Conservation (phyloP, 2,113 vertebrate species). For the Stictonetta naevosa region DNA sequence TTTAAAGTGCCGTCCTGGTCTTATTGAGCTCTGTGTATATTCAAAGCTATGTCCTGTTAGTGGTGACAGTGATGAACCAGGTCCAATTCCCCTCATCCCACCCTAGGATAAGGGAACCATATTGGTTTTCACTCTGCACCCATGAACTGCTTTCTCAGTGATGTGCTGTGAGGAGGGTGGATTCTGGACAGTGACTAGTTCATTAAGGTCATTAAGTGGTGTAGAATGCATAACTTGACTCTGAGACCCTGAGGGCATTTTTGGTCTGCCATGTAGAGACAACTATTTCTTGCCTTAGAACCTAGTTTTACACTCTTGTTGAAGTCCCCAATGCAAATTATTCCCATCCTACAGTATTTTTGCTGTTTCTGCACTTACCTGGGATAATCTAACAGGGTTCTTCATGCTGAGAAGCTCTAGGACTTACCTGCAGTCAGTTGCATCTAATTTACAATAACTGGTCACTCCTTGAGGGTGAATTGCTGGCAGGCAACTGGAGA, state of each 20-base stretch:
- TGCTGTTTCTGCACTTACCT: background rate
- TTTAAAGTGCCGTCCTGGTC: background rate
- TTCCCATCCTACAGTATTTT: background rate
- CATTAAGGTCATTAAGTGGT: background rate
- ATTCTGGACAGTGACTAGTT: background rate
- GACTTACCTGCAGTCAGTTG: background rate
- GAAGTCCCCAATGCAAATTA: background rate
- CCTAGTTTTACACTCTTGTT: background rate
- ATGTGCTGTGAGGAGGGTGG: no score
- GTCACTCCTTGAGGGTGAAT: background rate
- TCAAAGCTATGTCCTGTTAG: background rate
- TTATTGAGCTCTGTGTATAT: background rate
- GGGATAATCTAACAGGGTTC: fast-evolving
- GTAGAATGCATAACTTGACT: background rate
- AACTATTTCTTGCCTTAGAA: background rate
- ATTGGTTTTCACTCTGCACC: no score
- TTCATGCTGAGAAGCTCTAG: background rate
- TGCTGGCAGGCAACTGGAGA: background rate
- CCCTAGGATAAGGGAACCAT: background rate
- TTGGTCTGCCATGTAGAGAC: background rate
- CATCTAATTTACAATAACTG: background rate
- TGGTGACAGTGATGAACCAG: background rate
- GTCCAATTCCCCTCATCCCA: background rate
- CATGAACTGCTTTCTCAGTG: background rate
- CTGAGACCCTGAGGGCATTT: background rate